These are phyloP conservation scores for Graptemys geographica DNA, from an alignment of 2,797 vertebrate genomes.

Conservation along the genomic window DNA sequence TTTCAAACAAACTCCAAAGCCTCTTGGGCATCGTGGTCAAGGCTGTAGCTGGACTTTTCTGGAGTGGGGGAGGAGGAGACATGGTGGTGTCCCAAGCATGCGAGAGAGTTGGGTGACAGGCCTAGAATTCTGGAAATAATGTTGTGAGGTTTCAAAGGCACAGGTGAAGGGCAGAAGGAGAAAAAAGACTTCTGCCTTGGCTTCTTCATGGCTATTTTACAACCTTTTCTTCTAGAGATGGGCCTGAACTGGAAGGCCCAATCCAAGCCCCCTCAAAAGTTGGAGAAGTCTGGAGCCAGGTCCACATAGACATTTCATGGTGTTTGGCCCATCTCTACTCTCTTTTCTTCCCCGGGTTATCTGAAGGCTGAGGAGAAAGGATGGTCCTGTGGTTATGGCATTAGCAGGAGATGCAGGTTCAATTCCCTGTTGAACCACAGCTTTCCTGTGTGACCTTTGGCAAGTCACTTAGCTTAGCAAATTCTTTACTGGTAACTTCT, in stretches of 20 bases:
- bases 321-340: neutral
- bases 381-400: neutral
- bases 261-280: neutral
- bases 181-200: conserved; percentile 23
- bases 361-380: neutral
- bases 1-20: conserved; percentile 75
- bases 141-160: conserved; percentile 45
- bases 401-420: neutral
- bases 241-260: neutral
- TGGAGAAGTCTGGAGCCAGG: neutral
- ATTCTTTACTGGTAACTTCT: neutral
- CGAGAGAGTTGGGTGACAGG: conserved; percentile 61
- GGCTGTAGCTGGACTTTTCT: conserved; percentile 71
- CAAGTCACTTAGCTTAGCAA: neutral
- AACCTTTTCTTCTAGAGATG: neutral
- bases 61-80: conserved; percentile 64
- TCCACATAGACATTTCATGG: neutral
- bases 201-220: conserved; percentile 15
- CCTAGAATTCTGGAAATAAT: conserved; percentile 67
- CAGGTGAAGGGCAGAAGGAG: conserved; percentile 15
- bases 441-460: neutral
- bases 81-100: conserved; percentile 69
- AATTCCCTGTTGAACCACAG: conserved; percentile 4
- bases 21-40: conserved; percentile 72
- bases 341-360: neutral